phyloP scores from a whole-genome alignment of 2,113 vertebrate species.

The Physeter macrocephalus region DNA sequence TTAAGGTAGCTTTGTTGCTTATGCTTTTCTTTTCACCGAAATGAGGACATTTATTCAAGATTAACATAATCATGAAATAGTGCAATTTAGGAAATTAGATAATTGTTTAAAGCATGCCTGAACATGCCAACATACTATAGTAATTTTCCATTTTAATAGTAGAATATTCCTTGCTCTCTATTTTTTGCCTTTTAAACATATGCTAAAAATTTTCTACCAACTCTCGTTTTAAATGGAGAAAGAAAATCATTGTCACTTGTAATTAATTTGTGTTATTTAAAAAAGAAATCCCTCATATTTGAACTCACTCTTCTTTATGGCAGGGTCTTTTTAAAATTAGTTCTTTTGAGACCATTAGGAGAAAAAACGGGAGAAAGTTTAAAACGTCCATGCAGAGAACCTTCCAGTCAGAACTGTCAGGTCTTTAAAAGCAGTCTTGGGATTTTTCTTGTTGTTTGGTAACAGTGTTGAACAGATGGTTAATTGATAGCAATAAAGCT shows the following conservation, averaged over 20 bases:
- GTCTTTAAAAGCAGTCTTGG: neutral
- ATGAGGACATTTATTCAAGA: neutral
- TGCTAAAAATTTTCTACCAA: neutral
- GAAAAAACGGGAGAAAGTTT: neutral
- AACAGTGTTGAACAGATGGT: neutral
- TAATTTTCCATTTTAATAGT: neutral
- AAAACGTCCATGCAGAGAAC: neutral
- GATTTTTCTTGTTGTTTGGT: neutral
- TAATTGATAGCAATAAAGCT: neutral
- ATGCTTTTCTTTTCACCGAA: slow-evolving; percentile 19
- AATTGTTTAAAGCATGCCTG: neutral
- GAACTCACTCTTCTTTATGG: neutral
- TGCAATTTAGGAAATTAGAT: neutral
- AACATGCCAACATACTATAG: neutral
- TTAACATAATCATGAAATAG: neutral
- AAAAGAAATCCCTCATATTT: neutral
- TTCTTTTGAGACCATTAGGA: neutral
- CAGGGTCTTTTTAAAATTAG: neutral
- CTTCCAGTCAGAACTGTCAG: neutral
- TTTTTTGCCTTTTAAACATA: neutral
- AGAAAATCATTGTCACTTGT: slow-evolving; percentile 14
- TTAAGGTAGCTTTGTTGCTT: neutral
- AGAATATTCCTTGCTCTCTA: neutral
- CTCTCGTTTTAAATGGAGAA: neutral
- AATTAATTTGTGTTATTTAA: neutral